These are phyloP conservation scores for Lates japonicus DNA, from an alignment of 2,797 vertebrate species.

Conservation along the genomic window DNA sequence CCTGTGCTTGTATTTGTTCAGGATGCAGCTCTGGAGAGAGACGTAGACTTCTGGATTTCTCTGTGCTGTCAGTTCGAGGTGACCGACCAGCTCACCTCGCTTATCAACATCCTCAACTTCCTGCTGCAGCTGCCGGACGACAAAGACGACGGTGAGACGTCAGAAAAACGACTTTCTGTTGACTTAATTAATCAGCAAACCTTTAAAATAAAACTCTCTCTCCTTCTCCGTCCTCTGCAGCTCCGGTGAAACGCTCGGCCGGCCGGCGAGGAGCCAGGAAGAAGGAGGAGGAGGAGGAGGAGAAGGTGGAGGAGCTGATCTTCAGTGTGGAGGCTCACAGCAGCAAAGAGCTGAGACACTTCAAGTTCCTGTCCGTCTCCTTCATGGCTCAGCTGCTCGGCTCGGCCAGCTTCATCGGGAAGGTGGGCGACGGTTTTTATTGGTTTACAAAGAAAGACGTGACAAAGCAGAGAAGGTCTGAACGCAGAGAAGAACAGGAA, in stretches of 20 bases:
- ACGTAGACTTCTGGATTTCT: slow-evolving; percentile 94
- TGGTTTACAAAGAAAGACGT: not conserved
- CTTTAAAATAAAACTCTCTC: not conserved
- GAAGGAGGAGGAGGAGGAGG: slow-evolving; percentile 75
- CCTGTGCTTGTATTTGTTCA: slow-evolving; percentile 49
- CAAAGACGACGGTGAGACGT: slow-evolving; percentile 88
- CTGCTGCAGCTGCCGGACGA: slow-evolving; percentile 92
- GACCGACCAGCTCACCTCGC: slow-evolving; percentile 86
- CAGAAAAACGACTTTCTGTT: no score
- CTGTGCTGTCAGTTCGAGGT: slow-evolving; percentile 91
- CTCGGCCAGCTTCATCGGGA: slow-evolving; percentile 89
- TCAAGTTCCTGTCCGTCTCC: slow-evolving; percentile 93
- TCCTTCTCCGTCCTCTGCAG: slow-evolving; percentile 25
- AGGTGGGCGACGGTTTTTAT: slow-evolving; percentile 80
- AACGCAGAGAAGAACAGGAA: no score
- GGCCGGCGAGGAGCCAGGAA: slow-evolving; percentile 53
- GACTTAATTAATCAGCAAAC: not conserved
- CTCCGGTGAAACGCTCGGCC: slow-evolving; percentile 62
- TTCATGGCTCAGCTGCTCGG: slow-evolving; percentile 93
- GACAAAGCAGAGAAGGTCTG: not conserved
- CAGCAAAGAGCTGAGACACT: slow-evolving; percentile 94
- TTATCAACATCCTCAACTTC: slow-evolving; percentile 91
- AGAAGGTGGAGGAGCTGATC: slow-evolving; percentile 84
- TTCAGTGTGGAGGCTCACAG: slow-evolving; percentile 91
- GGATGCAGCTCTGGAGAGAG: slow-evolving; percentile 90